phyloP scores from a whole-genome alignment of 2,113 vertebrate genomes.

The Myiopsitta monachus region DNA sequence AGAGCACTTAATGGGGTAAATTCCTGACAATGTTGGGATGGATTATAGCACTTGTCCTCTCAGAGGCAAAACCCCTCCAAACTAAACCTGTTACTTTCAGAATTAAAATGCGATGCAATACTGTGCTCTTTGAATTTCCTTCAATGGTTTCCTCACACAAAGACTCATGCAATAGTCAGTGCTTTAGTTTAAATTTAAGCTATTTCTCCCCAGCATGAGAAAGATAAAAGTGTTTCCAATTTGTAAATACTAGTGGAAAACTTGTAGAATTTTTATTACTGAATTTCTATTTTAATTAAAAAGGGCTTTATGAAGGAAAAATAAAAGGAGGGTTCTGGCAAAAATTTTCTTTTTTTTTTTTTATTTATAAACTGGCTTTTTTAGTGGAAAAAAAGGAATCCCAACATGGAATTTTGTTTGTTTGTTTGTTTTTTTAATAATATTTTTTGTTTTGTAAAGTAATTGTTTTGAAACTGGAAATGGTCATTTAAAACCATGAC shows the following conservation, averaged over 20 bases:
- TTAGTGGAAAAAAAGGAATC: background rate
- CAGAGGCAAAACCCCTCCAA: background rate
- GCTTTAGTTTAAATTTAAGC: background rate
- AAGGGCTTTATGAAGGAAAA: background rate
- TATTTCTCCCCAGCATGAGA: background rate
- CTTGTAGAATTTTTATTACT: background rate
- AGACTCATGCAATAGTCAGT: background rate
- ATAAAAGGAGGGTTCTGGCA: background rate
- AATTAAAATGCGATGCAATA: background rate
- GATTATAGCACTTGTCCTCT: background rate
- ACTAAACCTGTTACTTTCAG: background rate
- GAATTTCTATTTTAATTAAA: constrained; percentile 22
- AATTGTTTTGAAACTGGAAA: background rate
- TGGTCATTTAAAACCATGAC: background rate
- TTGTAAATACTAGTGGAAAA: constrained; percentile 15
- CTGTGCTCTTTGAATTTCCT: background rate
- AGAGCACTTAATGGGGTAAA: background rate
- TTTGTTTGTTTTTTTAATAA: background rate
- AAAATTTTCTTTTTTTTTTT: background rate
- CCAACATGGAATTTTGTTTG: background rate
- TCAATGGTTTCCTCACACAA: background rate
- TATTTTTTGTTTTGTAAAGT: background rate
- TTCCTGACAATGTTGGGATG: background rate
- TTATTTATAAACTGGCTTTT: background rate
- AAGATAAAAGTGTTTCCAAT: constrained; percentile 13